Base-by-base conservation (phyloP, 2,888 invertebrate species). In the Dynastes tityus region DNA sequence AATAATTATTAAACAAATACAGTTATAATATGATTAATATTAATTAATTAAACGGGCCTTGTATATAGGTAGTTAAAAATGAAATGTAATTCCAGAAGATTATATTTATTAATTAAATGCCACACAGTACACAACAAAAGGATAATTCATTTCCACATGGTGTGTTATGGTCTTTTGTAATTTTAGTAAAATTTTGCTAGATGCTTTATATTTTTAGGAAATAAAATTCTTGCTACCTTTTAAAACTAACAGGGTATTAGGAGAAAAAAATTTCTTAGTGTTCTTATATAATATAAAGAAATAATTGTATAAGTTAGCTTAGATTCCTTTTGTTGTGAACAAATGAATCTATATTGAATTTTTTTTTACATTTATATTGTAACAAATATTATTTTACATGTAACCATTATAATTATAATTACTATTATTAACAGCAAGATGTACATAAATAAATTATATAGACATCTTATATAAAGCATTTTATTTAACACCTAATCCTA, bases 221-320 rank as follows among this genome's bases (percentile, higher is more conserved):
- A 74, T 64, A 61, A 70, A 76, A 71, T 75, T 80, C 80, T 80
- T 76, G 80, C 80, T 80, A 82, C 81, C 80, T 81, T 65, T 65
- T 81, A 82, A 80, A 78, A 83, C 81, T 81, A 80, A 83, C 83
- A 83, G 83, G 83, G 83, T 83, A 83, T 83, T 83, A 83, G 45
- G 45, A 45, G 82, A 80, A 78, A 79, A 77, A 75, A 80, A 58
- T 78, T 81, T 80, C 76, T 76, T 82, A 79, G 78, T 71, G 55
- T 77, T 81, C 80, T 79, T 81, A 77, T 16, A 77, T 77, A 75
- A 77, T 74, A 81, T 65, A 65, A 79, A 79, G 75, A 75, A 76
- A 78, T 78, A 68, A 53, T 78, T 55, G 53, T 11, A 68, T 80
- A 67, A 76, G 76, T 79, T 80, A 76, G 68, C 22, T 40, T 76